Base-by-base conservation (phyloP, 2,113 vertebrate species). In the Pedionomus torquatus region DNA sequence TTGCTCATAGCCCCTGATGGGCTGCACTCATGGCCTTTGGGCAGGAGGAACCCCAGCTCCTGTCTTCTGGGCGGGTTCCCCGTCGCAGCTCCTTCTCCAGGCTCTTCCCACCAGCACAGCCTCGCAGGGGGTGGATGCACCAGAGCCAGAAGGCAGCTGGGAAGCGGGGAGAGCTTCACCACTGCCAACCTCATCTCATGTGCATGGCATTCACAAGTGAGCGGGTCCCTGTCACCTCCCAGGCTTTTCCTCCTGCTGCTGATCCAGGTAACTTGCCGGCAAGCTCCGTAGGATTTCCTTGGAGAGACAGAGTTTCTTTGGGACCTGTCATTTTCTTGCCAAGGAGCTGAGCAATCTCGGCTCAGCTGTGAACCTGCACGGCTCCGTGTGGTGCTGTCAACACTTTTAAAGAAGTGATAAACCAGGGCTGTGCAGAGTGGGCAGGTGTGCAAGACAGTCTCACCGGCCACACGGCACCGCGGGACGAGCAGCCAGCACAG, bases 271-370 rank as follows among this genome's bases (percentile, higher is more conserved):
- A 52, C 4, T 31, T 43, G 81, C 79, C 87, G 21, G 12, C 44
- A 6, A 33, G 77, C 23, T 1, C 80, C 0, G 1, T 0, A 82
- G 83, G 77, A 60, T 92, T 89, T 84, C 91, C 92, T 91, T 3
- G 86, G 80, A 81, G 89, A 65, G 55, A 43, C 2, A 48, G 55
- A 20, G 37, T 7, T 46, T 19, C 83, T 48, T 39, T 7, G 57
- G 76, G 86, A 48, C 44, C 52, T 33, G 81, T 70, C 44, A 37
- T 46, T 69, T 60, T 48, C 66, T 61, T 91, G 94, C 96, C 92
- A 75, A 90, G 80, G 74, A 93, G 83, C 83, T 89, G 94, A 97
- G 95, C 96, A 94, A 97, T 93, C 86, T 78, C 2, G 5, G 83
- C 91, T 93, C 70, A 84, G 92, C 89, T 95, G 94, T 37, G 37